Percentiles rank a stretch among this genome's conserved stretches.
Conservation (phyloP, 2,888 invertebrate genomes). For the Sarcophaga caerulescens region DNA sequence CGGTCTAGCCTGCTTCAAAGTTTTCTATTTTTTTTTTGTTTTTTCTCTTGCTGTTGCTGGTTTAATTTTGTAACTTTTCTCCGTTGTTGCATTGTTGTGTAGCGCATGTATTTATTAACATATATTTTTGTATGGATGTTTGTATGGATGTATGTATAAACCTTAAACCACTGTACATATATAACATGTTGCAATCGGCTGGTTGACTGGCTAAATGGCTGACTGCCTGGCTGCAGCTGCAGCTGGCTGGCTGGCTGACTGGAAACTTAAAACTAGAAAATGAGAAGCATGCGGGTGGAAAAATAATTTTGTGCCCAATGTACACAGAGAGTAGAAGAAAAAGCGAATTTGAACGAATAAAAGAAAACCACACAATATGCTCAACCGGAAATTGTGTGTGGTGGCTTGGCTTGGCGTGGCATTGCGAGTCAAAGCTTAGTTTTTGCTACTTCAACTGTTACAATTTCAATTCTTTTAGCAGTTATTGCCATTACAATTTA, state of each 20-base stretch:
- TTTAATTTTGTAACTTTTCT: constrained; percentile 59
- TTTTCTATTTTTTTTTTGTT: constrained; percentile 10
- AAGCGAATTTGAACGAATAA: constrained; percentile 37
- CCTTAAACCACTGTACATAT: constrained; percentile 42
- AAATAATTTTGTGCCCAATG: background rate
- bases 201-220: constrained; percentile 7
- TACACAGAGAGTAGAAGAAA: background rate
- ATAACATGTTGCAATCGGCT: constrained; percentile 57
- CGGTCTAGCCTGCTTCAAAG: background rate
- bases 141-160: constrained; percentile 16
- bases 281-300: constrained; percentile 37
- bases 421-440: constrained; percentile 55
- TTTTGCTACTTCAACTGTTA: constrained; percentile 29
- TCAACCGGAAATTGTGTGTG: constrained; percentile 79
- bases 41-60: constrained; percentile 22
- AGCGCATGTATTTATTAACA: constrained; percentile 39
- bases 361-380: constrained; percentile 77
- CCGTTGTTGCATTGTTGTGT: constrained; percentile 60
- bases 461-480: constrained; percentile 56
- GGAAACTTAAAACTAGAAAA: constrained; percentile 51
- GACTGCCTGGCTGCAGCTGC: constrained; percentile 10
- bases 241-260: constrained; percentile 11
- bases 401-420: constrained; percentile 74
- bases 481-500: constrained; percentile 63
- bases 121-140: background rate